phyloP scores from a whole-genome alignment of 2,797 vertebrate genomes.

The Agapornis canus region DNA sequence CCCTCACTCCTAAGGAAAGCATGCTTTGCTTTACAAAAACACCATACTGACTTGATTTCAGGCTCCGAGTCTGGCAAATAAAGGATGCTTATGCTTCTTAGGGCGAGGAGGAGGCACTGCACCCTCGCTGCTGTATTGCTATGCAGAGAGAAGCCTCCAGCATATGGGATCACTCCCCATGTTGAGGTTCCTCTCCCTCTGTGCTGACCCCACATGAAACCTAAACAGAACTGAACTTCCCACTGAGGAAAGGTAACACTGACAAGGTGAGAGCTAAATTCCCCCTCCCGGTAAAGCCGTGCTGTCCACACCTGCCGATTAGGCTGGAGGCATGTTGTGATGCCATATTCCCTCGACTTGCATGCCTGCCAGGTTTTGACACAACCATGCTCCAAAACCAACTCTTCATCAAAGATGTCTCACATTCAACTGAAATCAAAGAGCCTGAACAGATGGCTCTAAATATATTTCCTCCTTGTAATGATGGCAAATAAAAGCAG shows the following conservation, averaged over 20 bases:
- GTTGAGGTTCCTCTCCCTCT: background rate
- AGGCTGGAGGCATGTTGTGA: background rate
- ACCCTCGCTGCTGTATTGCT: rapidly evolving
- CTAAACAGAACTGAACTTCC: background rate
- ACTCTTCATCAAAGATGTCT: constrained; percentile 19
- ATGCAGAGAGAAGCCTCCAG: background rate
- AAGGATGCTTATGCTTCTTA: background rate
- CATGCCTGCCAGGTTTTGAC: background rate
- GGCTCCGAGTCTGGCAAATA: background rate
- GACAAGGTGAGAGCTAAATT: constrained; percentile 2
- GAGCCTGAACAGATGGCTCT: constrained; percentile 33
- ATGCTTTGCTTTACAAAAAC: background rate
- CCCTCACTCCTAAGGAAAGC: background rate
- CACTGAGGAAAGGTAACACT: background rate
- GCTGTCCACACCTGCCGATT: constrained; percentile 21
- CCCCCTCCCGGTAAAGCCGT: background rate
- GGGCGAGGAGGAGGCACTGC: background rate
- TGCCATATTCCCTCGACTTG: background rate
- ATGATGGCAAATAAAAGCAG: constrained; percentile 53
- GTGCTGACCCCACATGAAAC: background rate
- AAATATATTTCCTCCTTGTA: constrained; percentile 47
- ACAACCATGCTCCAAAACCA: background rate
- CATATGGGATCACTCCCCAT: background rate
- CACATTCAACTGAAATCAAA: constrained; percentile 29
- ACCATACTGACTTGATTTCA: background rate